Base-by-base conservation (phyloP, 2,797 vertebrate genomes). In the Pangasius djambal region DNA sequence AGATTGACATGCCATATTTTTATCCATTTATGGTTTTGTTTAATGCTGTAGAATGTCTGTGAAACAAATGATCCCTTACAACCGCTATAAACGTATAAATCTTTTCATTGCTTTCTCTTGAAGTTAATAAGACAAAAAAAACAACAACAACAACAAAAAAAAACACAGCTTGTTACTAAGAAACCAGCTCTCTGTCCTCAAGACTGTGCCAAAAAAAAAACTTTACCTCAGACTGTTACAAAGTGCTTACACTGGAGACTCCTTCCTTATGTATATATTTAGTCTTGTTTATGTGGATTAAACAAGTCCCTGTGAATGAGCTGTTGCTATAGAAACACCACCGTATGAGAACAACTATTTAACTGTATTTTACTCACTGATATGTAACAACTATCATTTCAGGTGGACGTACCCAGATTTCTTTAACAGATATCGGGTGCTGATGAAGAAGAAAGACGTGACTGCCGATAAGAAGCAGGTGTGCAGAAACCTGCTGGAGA, bases 351-450 rank as follows among this genome's bases (percentile, higher is more conserved):
- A 8, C 37, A 22, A 44, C 22, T 63, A 31, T 81, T 10, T 2
- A 4, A 12, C 40, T 25, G 15, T 20, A 10, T 12, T 81, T 12
- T 81, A 13, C 2, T 57, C 8, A 40, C 31, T 77, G 31, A 83
- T 79, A 40, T 86, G 40, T 67, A 20, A 28, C 4, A 6, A 16
- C 15, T 15, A 67, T 90, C 25, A 67, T 93, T 93, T 88, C 92
- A 99, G 98, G 91, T 99, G 98, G 98, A 97, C 98, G 22, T 99
- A 99, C 90, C 93, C 94, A 0, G 98, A 99, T 88, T 99, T 99
- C 94, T 98, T 98, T 94, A 97, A 95, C 89, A 95, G 98, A 52
- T 99, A 99, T 52, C 94, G 98, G 6, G 97, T 98, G 25, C 94
- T 99, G n/a, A 96, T 99, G 96, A 97, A 93, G 61, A 97, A 97